phyloP scores from a whole-genome alignment of 2,888 invertebrate species.

The Argynnis bischoffii region DNA sequence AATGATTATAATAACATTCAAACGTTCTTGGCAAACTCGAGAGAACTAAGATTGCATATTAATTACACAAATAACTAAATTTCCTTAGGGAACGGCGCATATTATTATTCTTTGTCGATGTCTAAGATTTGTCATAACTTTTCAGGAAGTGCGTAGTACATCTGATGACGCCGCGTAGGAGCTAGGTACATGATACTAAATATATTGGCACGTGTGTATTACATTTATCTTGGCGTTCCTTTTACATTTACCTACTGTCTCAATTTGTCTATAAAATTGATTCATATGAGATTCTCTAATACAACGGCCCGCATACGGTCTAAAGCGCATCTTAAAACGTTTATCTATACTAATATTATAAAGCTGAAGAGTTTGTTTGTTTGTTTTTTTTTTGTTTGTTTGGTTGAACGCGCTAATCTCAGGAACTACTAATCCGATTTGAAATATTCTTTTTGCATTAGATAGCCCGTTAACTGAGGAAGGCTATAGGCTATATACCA shows the following conservation, averaged over 20 bases:
- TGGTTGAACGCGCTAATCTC: too few relatives aligned
- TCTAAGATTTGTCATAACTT: constrained; percentile 44
- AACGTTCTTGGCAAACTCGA: constrained; percentile 57
- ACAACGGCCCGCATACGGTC: not conserved
- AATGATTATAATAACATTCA: not conserved
- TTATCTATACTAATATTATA: too few relatives aligned
- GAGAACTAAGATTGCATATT: constrained; percentile 57
- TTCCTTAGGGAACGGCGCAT: constrained; percentile 46
- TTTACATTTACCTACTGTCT: constrained; percentile 19
- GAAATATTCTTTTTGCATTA: too few relatives aligned
- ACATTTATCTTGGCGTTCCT: constrained; percentile 52
- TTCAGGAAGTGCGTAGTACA: constrained; percentile 70
- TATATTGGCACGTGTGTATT: constrained; percentile 65
- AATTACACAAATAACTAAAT: constrained; percentile 57
- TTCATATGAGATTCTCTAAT: not conserved
- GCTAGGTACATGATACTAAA: constrained; percentile 45
- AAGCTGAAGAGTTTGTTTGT: too few relatives aligned
- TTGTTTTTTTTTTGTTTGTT: too few relatives aligned
- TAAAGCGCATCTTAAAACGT: not conserved
- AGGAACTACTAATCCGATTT: too few relatives aligned
- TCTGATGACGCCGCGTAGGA: constrained; percentile 50
- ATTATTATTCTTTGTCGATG: constrained; percentile 15
- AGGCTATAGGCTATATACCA: too few relatives aligned
- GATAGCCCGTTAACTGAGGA: too few relatives aligned
- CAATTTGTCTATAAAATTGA: constrained; percentile 4